Evolutionary conservation across 1,140 invertebrate species (phyloP).

Genomic region (Anagrus nilaparvatae): DNA sequence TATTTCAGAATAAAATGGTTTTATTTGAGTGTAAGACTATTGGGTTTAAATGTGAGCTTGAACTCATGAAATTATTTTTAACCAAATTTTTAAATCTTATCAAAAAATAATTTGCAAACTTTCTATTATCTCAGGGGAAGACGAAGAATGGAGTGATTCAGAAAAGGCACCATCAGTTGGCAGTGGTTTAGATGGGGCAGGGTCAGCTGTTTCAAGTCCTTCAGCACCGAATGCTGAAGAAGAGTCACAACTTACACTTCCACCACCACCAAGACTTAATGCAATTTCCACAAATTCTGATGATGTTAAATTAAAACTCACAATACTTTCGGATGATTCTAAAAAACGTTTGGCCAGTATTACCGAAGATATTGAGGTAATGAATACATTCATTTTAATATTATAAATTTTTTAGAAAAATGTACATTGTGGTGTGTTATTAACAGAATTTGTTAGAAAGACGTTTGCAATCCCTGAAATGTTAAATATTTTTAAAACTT

Average conservation of each 20-base stretch:
- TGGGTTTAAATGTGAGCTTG: too few species aligned
- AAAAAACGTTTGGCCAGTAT: conserved; percentile 31
- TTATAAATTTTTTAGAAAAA: too few species aligned
- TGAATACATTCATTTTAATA: not conserved
- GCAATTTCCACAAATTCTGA: conserved; percentile 21
- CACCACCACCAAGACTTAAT: conserved; percentile 31
- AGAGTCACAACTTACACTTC: conserved; percentile 26
- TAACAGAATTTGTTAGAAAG: too few species aligned
- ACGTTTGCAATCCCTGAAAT: too few species aligned
- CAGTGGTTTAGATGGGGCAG: conserved; percentile 37
- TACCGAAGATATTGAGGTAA: conserved; percentile 37
- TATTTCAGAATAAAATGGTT: too few species aligned
- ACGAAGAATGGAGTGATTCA: conserved; percentile 43
- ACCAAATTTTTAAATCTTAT: too few species aligned
- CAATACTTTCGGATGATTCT: conserved; percentile 34
- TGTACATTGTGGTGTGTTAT: too few species aligned
- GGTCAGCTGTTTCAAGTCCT: conserved; percentile 38
- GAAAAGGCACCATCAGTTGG: conserved; percentile 41
- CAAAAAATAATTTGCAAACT: too few species aligned
- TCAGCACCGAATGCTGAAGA: conserved; percentile 28
- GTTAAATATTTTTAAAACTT: too few species aligned
- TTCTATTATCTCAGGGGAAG: conserved; percentile 42
- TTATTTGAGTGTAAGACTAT: too few species aligned
- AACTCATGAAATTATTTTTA: too few species aligned
- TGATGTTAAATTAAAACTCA: conserved; percentile 32